These are phyloP conservation scores for Lamprotornis superbus DNA, from an alignment of 2,113 vertebrate genomes.

Conservation along the genomic window DNA sequence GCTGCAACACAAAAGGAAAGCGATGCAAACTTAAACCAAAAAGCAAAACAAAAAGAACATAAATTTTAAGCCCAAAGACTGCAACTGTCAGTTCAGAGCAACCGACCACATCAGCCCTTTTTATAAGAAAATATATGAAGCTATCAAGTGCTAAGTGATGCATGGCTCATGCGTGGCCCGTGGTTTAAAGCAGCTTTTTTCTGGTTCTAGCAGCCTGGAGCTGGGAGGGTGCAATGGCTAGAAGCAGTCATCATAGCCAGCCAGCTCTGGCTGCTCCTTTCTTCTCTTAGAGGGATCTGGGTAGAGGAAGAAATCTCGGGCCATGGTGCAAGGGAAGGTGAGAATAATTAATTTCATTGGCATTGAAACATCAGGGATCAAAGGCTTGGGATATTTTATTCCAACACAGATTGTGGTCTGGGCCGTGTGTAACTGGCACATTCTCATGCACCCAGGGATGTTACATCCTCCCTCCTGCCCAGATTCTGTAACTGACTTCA, in stretches of 20 bases:
- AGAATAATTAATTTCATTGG: not conserved
- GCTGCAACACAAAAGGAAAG: constrained; percentile 48
- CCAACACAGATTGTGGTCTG: not conserved
- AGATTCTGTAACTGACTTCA: not conserved
- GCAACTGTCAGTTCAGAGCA: constrained; percentile 40
- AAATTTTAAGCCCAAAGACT: constrained; percentile 30
- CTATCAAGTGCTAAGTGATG: constrained; percentile 13
- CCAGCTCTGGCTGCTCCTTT: not conserved
- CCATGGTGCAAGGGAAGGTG: not conserved
- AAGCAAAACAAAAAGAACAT: constrained; percentile 44
- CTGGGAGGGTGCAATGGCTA: not conserved
- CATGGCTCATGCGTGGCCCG: not conserved
- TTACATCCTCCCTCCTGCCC: not conserved
- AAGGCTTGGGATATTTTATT: not conserved
- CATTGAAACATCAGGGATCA: not conserved
- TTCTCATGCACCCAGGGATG: not conserved
- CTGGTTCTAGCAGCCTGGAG: constrained; percentile 4
- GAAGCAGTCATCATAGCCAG: not conserved
- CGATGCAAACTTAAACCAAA: constrained; percentile 25
- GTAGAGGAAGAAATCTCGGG: not conserved
- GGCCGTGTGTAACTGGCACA: not conserved
- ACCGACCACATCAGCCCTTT: constrained; percentile 19
- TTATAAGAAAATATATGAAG: constrained; percentile 48
- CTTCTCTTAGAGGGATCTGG: not conserved
- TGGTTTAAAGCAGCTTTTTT: not conserved